Base-by-base conservation (phyloP, 2,888 invertebrate species). In the Apotomis turbidana region DNA sequence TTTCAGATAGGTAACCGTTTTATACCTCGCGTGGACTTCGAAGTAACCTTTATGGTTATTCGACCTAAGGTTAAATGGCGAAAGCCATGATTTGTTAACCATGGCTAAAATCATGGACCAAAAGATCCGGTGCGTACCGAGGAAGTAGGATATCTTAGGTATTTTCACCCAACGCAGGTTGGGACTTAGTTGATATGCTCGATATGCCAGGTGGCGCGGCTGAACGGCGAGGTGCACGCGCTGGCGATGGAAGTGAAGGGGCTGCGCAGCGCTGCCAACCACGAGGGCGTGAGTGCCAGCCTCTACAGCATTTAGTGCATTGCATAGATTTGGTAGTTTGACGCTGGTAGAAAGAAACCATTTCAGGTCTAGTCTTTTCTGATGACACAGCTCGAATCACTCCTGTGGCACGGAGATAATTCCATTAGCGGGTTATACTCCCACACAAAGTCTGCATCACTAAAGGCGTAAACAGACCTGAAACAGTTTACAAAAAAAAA, bases 211-310 rank as follows among this genome's bases (percentile, higher is more conserved):
- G 92, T 93, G 91, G 89, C 84, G 91, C 94, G 97, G 74, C 91
- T 97, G 84, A 95, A 95, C 80, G 95, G 95, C 76, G 97, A 97
- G 90, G 95, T 96, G 79, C 96, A 96, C 82, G 94, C 96, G 80
- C 91, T 97, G 81, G 96, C 95, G 75, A 91, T 94, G 87, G 96
- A 96, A 83, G 91, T 96, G 77, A 90, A 90, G 84, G 78, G 86
- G 0, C 86, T 92, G 66, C 89, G 93, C 61, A 83, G 78, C 79
- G 75, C 85, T 60, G 87, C 88, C 59, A 81, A 79, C 74, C 82
- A 80, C 80, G 85, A 84, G 80, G 89, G 83, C 84, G 93, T 93
- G 93, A 93, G 93, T 93, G 81, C 85, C 78, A 87, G 82, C 83
- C 89, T 92, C 87, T 92, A 93, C 90, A 90, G 84, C 85, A 93